Conservation (phyloP, 2,797 vertebrate species). For the Crocidura indochinensis region DNA sequence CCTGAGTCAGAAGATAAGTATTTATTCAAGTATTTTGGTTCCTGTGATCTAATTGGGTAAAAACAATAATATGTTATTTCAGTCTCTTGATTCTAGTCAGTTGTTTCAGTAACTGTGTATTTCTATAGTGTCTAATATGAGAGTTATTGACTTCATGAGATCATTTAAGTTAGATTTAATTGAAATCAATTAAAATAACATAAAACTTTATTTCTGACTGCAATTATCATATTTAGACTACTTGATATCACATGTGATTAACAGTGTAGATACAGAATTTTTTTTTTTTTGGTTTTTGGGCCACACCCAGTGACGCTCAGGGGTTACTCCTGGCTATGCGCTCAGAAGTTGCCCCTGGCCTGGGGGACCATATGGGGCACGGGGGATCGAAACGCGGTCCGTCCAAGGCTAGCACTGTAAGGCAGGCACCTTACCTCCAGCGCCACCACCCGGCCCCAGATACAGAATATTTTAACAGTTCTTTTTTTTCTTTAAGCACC, state of each 20-base stretch:
- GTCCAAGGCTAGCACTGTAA: too few species aligned
- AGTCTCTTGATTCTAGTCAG: not conserved
- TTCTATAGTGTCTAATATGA: not conserved
- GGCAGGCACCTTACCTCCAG: too few species aligned
- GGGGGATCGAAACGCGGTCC: too few species aligned
- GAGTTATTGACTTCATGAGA: not conserved
- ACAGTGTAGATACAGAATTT: not conserved
- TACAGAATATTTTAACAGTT: too few species aligned
- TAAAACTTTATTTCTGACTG: not conserved
- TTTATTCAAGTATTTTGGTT: too few species aligned
- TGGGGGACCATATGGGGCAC: too few species aligned
- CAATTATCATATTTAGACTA: conserved; percentile 23
- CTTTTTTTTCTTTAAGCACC: too few species aligned
- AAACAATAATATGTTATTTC: not conserved
- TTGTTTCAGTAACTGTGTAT: not conserved
- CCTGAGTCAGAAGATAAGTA: not conserved
- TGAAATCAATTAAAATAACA: conserved; percentile 37
- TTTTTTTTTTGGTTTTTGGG: too few species aligned
- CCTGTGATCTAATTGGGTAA: not conserved
- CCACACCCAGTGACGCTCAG: too few species aligned
- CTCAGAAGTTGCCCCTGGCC: too few species aligned
- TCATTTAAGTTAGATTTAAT: conserved; percentile 46
- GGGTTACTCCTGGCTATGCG: too few species aligned
- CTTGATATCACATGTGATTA: not conserved
- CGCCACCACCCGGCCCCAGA: too few species aligned